These are phyloP conservation scores for Phalacrocorax carbo DNA, from an alignment of 2,113 vertebrate species.

Conservation along the genomic window DNA sequence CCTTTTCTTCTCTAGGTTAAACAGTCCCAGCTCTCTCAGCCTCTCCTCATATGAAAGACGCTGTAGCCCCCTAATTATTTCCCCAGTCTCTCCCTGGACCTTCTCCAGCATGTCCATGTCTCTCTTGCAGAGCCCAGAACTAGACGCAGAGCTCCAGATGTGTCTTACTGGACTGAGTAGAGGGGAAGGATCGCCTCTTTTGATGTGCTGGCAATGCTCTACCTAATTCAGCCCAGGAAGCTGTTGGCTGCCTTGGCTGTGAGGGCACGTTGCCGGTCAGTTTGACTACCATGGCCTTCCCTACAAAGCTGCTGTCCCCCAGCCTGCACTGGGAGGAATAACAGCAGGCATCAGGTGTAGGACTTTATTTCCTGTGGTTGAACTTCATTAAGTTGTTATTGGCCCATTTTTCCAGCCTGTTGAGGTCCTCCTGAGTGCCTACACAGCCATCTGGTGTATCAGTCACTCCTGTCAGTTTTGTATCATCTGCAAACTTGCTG, in stretches of 20 bases:
- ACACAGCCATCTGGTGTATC: not conserved
- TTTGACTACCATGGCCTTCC: not conserved
- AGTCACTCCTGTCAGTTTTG: not conserved
- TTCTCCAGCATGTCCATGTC: not conserved
- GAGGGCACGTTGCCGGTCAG: not conserved
- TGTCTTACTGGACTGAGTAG: not conserved
- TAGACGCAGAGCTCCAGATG: not conserved
- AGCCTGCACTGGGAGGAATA: not conserved
- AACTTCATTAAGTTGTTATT: not conserved
- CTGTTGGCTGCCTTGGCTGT: fast-evolving
- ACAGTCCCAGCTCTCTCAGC: not conserved
- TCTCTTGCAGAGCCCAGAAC: not conserved
- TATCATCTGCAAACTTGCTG: not conserved
- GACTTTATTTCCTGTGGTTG: not conserved
- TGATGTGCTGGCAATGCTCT: not conserved
- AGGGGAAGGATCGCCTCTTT: not conserved
- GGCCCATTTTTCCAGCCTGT: not conserved
- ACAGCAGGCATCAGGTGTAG: no score
- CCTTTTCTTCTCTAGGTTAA: not conserved
- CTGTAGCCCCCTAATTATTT: not conserved
- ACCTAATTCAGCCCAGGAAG: not conserved
- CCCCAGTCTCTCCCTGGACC: not conserved
- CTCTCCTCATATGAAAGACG: not conserved
- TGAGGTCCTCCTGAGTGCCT: not conserved
- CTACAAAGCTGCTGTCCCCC: not conserved